Evolutionary conservation across 2,113 vertebrate species (phyloP).

Genomic region (Ciconia boyciana): DNA sequence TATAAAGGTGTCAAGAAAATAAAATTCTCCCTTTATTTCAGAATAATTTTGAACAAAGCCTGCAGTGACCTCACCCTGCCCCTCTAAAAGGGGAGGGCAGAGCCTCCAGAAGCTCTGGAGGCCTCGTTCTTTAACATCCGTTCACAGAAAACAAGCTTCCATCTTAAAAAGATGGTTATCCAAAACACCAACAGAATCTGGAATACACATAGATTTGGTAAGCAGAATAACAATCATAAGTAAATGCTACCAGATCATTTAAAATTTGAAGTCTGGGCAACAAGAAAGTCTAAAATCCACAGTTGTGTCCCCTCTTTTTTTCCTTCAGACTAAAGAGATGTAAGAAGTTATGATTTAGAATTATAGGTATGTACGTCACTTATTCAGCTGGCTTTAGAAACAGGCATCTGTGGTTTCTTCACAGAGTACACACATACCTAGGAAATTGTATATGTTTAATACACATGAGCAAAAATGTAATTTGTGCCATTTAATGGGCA

Average conservation of each 20-base stretch:
- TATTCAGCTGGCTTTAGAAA: neutral
- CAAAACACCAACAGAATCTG: neutral
- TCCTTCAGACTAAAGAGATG: neutral
- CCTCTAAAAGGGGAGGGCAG: neutral
- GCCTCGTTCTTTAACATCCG: neutral
- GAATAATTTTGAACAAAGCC: neutral
- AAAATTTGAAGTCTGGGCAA: neutral
- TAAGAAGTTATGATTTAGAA: neutral
- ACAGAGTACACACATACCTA: neutral
- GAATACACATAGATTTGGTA: neutral
- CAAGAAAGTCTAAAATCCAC: neutral
- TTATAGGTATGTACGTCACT: neutral
- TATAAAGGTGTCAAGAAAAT: neutral
- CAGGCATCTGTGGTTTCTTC: neutral
- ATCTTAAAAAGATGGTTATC: neutral
- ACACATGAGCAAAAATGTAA: neutral
- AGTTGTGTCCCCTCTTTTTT: neutral
- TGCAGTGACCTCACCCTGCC: neutral
- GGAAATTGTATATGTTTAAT: neutral
- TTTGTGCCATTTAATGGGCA: neutral
- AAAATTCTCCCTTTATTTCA: neutral
- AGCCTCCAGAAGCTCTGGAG: neutral
- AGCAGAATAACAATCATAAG: neutral
- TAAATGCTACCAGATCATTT: neutral
- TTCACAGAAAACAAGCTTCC: neutral